Evolutionary conservation across 2,888 invertebrate species (phyloP).

Genomic region (Polyommatus iphigenia): DNA sequence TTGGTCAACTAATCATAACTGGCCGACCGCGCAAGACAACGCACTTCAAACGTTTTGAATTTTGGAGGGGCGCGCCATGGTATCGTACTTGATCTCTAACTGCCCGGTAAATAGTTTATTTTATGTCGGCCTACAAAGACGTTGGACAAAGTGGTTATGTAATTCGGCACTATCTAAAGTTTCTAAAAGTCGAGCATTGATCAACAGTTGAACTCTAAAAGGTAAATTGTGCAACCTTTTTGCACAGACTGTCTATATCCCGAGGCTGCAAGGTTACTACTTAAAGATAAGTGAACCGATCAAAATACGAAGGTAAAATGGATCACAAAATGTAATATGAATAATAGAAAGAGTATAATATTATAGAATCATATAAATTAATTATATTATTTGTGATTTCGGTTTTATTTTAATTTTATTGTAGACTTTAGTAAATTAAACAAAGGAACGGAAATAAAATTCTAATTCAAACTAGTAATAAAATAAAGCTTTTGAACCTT

Average conservation of each 20-base stretch:
- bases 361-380: too few relatives aligned
- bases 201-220: not conserved
- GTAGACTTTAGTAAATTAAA: too few relatives aligned
- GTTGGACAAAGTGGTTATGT: not conserved
- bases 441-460: too few relatives aligned
- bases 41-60: too few relatives aligned
- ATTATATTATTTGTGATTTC: not conserved
- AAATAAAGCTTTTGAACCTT: too few relatives aligned
- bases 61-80: too few relatives aligned
- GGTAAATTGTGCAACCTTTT: not conserved
- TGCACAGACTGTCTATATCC: not conserved
- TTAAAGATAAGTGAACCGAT: not conserved
- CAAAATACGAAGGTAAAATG: not conserved
- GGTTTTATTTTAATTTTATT: too few relatives aligned
- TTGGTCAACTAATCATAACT: too few relatives aligned
- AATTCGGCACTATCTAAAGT: not conserved
- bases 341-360: not conserved
- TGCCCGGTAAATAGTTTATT: too few relatives aligned
- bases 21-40: too few relatives aligned
- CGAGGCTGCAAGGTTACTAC: conserved; percentile 1
- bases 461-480: too few relatives aligned
- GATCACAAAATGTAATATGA: not conserved
- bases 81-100: too few relatives aligned
- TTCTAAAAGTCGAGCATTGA: not conserved
- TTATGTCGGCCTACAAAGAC: not conserved